Percentiles rank a stretch among this genome's conserved stretches.
phyloP scores from a whole-genome alignment of 2,113 vertebrate genomes.

The Gulo gulo region DNA sequence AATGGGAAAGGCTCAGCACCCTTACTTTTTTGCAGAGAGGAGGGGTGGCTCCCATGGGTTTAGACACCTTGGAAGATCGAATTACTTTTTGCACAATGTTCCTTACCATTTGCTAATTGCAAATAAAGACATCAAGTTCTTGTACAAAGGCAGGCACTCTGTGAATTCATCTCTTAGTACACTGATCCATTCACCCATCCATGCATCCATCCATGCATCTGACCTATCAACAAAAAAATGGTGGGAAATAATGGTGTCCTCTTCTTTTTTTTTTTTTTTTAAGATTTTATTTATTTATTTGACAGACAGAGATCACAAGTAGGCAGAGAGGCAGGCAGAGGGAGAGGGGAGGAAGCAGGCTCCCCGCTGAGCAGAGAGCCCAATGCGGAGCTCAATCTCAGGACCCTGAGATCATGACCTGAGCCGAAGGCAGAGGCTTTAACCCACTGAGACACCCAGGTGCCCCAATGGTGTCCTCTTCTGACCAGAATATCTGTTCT shows the following conservation, averaged over 20 bases:
- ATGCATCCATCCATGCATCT: not conserved
- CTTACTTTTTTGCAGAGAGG: rapidly evolving
- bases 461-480: not conserved
- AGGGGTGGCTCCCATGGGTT: not conserved
- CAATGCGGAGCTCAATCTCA: no score
- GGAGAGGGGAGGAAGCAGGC: no score
- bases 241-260: not conserved
- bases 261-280: not conserved
- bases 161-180: not conserved
- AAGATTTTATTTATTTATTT: no score
- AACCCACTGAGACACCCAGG: no score
- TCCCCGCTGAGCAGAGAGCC: no score
- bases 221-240: not conserved
- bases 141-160: not conserved
- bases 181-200: not conserved
- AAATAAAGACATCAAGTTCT: not conserved
- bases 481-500: not conserved
- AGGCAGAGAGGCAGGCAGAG: no score
- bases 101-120: not conserved
- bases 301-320: no score
- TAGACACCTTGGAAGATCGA: not conserved
- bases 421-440: no score
- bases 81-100: not conserved
- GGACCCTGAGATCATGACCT: no score
- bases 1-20: not conserved